phyloP scores from a whole-genome alignment of 2,888 invertebrate genomes.

The Choreutis nemorana region DNA sequence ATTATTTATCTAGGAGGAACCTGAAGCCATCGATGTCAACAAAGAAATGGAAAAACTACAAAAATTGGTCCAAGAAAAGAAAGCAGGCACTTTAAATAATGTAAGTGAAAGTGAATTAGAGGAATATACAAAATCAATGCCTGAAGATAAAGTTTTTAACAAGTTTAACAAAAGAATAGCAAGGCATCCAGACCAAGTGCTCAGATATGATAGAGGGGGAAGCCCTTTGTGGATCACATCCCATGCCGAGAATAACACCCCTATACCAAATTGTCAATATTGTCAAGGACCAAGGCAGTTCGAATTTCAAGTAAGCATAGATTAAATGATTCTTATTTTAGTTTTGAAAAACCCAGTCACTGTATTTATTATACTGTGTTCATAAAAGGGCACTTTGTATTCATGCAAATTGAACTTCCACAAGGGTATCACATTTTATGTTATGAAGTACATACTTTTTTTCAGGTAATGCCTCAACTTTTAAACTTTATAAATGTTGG shows the following conservation, averaged over 20 bases:
- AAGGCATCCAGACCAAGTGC: conserved; percentile 79
- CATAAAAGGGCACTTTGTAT: too few relatives aligned
- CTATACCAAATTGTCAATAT: conserved; percentile 75
- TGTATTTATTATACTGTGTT: too few relatives aligned
- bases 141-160: conserved; percentile 79
- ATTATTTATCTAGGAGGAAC: conserved; percentile 22
- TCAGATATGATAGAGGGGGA: conserved; percentile 82
- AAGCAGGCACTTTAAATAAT: conserved; percentile 70
- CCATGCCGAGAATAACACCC: conserved; percentile 36
- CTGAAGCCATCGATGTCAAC: conserved; percentile 54
- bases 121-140: conserved; percentile 65
- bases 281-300: conserved; percentile 83
- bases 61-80: conserved; percentile 60
- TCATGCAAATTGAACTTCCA: background rate
- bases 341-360: too few relatives aligned
- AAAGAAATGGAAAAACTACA: conserved; percentile 46
- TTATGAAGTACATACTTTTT: conserved; percentile 11
- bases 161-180: conserved; percentile 77
- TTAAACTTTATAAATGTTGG: conserved; percentile 74
- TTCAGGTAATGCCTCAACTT: conserved; percentile 84
- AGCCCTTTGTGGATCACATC: conserved; percentile 85
- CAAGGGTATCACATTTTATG: conserved; percentile 1
- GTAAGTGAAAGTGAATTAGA: conserved; percentile 74
- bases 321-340: conserved; percentile 3
- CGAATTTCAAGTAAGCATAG: conserved; percentile 87